Evolutionary conservation across 2,888 invertebrate genomes (phyloP).

Genomic region (Sinotaia quadrata): DNA sequence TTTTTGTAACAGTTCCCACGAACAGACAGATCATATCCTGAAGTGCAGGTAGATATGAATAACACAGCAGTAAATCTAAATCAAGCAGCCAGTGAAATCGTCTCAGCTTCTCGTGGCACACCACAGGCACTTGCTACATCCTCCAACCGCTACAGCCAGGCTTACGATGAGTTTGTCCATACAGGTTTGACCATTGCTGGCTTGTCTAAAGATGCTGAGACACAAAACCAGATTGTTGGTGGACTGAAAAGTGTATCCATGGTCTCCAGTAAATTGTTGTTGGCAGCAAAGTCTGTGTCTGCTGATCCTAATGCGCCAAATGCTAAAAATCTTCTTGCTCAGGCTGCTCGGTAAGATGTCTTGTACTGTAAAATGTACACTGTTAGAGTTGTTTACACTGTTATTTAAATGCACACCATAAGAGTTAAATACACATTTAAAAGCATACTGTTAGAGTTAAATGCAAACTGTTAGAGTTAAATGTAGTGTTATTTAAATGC

Average conservation of each 20-base stretch:
- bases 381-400: too few species aligned
- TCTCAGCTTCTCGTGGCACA: slow-evolving; percentile 80
- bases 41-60: slow-evolving; percentile 88
- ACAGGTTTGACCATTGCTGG: slow-evolving; percentile 67
- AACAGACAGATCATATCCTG: slow-evolving; percentile 72
- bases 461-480: too few species aligned
- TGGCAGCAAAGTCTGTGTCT: slow-evolving; percentile 90
- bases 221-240: slow-evolving; percentile 86
- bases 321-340: slow-evolving; percentile 89
- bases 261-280: slow-evolving; percentile 87
- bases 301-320: slow-evolving; percentile 92
- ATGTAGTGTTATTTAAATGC: too few species aligned
- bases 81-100: slow-evolving; percentile 87
- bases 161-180: slow-evolving; percentile 84
- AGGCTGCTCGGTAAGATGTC: slow-evolving; percentile 80
- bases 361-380: not conserved
- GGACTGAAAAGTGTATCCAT: slow-evolving; percentile 90
- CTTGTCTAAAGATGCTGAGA: slow-evolving; percentile 78
- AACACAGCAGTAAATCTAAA: slow-evolving; percentile 87
- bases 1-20: slow-evolving; percentile 79
- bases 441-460: too few species aligned
- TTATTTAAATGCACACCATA: too few species aligned
- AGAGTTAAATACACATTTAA: too few species aligned
- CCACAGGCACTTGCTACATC: slow-evolving; percentile 80
- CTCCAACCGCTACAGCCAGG: slow-evolving; percentile 82